Conservation (phyloP, 2,113 vertebrate species). For the Pygoscelis adeliae region DNA sequence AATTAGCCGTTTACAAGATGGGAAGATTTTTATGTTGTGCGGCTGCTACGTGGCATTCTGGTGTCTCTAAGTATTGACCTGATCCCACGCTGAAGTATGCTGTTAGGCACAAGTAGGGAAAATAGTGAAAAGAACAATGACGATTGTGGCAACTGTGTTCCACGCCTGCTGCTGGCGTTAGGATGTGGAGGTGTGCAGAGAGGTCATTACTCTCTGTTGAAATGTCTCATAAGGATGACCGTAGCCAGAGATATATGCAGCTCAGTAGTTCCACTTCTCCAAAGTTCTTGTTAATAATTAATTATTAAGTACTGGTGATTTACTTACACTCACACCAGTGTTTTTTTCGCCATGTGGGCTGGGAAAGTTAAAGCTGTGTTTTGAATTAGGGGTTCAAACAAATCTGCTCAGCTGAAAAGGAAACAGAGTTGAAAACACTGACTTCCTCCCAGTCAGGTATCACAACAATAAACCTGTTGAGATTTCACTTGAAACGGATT, state of each 20-base stretch:
- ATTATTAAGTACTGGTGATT: background rate
- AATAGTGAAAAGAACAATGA: background rate
- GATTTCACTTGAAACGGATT: background rate
- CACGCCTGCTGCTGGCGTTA: fast-evolving
- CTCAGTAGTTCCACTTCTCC: background rate
- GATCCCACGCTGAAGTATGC: background rate
- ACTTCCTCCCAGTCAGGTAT: slow-evolving; percentile 13
- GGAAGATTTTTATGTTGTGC: background rate
- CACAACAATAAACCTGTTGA: slow-evolving; percentile 1
- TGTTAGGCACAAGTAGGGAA: background rate
- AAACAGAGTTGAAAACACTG: background rate
- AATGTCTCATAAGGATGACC: background rate
- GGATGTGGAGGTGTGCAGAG: background rate
- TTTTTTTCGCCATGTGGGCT: fast-evolving
- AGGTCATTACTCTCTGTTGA: background rate
- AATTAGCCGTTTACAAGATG: background rate
- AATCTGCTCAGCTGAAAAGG: background rate
- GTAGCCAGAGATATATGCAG: background rate
- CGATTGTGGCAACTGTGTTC: fast-evolving
- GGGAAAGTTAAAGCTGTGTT: background rate
- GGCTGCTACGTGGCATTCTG: background rate
- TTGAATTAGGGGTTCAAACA: slow-evolving; percentile 32
- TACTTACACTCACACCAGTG: background rate
- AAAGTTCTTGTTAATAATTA: background rate
- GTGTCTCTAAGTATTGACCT: background rate